phyloP scores from a whole-genome alignment of 2,113 vertebrate species.

The Setophaga coronata region DNA sequence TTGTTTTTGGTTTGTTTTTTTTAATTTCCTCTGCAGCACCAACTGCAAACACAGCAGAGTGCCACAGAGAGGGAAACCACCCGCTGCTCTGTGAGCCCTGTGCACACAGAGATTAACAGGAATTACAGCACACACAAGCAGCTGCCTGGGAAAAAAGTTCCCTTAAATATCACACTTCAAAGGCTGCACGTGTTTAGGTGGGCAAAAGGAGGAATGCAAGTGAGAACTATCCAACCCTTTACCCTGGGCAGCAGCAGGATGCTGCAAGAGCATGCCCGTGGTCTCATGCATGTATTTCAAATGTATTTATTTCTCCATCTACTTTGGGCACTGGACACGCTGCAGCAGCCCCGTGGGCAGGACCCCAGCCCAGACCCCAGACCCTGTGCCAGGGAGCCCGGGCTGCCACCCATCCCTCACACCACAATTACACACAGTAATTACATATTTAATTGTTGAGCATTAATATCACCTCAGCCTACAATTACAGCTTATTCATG shows the following conservation, averaged over 20 bases:
- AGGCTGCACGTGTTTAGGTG: background rate
- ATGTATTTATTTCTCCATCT: rapidly evolving
- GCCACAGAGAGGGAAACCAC: background rate
- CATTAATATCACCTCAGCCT: conserved; percentile 71
- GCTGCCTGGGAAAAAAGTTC: background rate
- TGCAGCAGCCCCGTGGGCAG: background rate
- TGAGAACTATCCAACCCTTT: background rate
- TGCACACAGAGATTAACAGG: background rate
- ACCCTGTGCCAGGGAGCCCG: background rate
- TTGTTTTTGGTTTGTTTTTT: background rate
- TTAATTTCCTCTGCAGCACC: background rate
- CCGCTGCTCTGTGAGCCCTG: rapidly evolving
- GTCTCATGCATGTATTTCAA: background rate
- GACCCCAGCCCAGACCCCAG: background rate
- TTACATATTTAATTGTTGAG: conserved; percentile 68
- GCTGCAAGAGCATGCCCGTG: rapidly evolving
- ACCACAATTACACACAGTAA: conserved; percentile 60
- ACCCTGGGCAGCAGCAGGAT: background rate
- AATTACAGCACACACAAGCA: background rate
- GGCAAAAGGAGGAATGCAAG: background rate
- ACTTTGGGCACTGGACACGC: rapidly evolving
- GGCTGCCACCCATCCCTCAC: background rate
- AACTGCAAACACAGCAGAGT: rapidly evolving
- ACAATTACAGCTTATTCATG: conserved; percentile 67
- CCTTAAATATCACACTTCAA: background rate